Conservation (phyloP, 2,113 vertebrate genomes). For the Ancistrus triradiatus region DNA sequence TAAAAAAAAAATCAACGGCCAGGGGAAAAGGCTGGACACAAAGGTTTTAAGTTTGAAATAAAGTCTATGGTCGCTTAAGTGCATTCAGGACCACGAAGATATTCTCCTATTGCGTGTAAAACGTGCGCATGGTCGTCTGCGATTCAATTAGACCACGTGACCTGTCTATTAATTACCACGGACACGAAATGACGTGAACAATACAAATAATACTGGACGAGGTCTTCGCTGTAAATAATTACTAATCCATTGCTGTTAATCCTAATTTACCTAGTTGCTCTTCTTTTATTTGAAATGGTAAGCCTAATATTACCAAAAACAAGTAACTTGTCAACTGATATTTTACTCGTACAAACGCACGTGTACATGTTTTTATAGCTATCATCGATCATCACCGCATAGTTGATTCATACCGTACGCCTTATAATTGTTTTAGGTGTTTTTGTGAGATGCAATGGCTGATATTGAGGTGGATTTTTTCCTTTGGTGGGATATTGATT, state of each 20-base stretch:
- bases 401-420: too few species aligned
- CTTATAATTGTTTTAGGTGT: too few species aligned
- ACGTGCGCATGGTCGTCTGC: neutral
- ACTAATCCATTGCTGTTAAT: too few species aligned
- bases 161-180: neutral
- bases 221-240: neutral
- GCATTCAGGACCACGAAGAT: neutral
- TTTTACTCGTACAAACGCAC: too few species aligned
- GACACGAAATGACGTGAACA: too few species aligned
- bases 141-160: constrained; percentile 2
- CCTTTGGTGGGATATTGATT: constrained; percentile 14
- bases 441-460: too few species aligned
- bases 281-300: too few species aligned
- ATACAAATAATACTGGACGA: neutral
- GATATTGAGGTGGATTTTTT: neutral
- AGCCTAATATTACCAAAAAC: too few species aligned
- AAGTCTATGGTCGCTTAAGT: constrained; percentile 4
- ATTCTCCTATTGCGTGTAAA: neutral
- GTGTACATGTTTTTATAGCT: too few species aligned
- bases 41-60: constrained; percentile 69
- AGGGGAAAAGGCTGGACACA: constrained; percentile 65
- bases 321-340: too few species aligned
- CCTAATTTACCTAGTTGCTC: too few species aligned
- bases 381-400: too few species aligned
- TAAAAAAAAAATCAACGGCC: constrained; percentile 88